Percentiles rank a stretch among this genome's conserved stretches.
Conservation (phyloP, 2,888 invertebrate species). For the Terebella lapidaria region DNA sequence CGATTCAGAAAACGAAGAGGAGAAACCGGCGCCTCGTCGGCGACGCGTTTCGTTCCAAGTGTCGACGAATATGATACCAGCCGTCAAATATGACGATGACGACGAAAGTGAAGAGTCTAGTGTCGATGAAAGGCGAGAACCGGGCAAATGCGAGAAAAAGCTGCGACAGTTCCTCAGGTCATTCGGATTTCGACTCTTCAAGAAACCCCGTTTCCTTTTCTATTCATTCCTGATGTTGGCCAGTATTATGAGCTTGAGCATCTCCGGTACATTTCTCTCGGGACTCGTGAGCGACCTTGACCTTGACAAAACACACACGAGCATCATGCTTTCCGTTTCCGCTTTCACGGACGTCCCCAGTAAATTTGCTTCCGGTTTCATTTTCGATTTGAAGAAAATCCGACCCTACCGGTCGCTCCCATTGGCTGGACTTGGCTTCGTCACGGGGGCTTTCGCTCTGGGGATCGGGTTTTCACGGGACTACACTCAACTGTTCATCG, state of each 20-base stretch:
- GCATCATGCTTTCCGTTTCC: conserved; percentile 7
- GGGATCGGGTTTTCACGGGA: not conserved
- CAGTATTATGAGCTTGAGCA: conserved; percentile 6
- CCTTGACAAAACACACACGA: not conserved
- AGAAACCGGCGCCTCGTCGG: not conserved
- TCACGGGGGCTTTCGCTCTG: not conserved
- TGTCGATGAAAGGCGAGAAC: too few species aligned
- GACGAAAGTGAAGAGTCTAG: too few species aligned
- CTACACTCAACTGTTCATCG: not conserved
- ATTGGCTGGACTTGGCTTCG: conserved; percentile 3
- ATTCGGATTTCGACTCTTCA: conserved; percentile 2
- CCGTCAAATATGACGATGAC: not conserved
- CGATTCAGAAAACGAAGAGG: not conserved
- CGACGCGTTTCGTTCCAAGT: not conserved
- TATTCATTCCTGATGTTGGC: conserved; percentile 5
- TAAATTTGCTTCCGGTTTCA: conserved; percentile 3
- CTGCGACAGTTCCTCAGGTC: not conserved
- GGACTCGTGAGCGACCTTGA: conserved; percentile 1
- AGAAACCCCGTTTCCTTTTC: not conserved
- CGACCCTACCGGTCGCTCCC: not conserved
- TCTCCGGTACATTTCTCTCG: conserved; percentile 6
- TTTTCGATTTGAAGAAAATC: conserved; percentile 6
- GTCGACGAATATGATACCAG: not conserved
- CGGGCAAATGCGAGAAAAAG: too few species aligned
- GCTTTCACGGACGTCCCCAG: conserved; percentile 9